Conservation (phyloP, 1,140 invertebrate species). For the Nasonia vitripennis region DNA sequence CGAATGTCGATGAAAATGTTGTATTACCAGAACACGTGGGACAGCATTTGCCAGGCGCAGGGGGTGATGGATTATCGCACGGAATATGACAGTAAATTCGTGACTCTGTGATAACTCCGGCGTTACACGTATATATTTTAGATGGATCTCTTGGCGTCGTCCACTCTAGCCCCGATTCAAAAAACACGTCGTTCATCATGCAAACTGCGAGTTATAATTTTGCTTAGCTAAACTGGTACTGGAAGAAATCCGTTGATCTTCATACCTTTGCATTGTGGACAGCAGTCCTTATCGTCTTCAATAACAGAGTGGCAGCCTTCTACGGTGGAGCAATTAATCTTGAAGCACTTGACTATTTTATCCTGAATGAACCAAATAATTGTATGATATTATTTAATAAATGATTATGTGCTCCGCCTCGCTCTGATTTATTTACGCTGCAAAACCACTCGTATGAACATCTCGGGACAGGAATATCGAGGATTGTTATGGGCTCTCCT, state of each 20-base stretch:
- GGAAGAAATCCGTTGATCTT: neutral
- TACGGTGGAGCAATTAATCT: slow-evolving; percentile 79
- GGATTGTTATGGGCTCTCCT: slow-evolving; percentile 64
- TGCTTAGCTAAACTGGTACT: too few species aligned
- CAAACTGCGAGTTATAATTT: slow-evolving; percentile 78
- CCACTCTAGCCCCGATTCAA: slow-evolving; percentile 87
- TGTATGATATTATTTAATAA: neutral
- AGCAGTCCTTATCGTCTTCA: slow-evolving; percentile 76
- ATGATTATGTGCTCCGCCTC: neutral
- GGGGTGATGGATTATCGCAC: slow-evolving; percentile 82
- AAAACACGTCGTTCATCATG: slow-evolving; percentile 81
- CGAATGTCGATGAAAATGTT: neutral
- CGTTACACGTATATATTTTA: slow-evolving; percentile 82
- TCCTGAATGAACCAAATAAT: slow-evolving; percentile 74
- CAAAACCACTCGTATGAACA: slow-evolving; percentile 66
- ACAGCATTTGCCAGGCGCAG: slow-evolving; percentile 86
- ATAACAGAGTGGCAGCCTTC: slow-evolving; percentile 81
- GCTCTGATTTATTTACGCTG: slow-evolving; percentile 60
- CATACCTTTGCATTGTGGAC: slow-evolving; percentile 81
- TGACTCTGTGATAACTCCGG: slow-evolving; percentile 88
- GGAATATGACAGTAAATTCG: slow-evolving; percentile 86
- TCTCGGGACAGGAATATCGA: slow-evolving; percentile 64
- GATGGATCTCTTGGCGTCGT: slow-evolving; percentile 82
- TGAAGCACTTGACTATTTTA: slow-evolving; percentile 82
- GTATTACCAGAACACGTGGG: slow-evolving; percentile 83